Percentiles rank a stretch among this genome's conserved stretches.
Evolutionary conservation across 1,140 invertebrate species (phyloP).

Genomic region (Zaprionus vittiger): DNA sequence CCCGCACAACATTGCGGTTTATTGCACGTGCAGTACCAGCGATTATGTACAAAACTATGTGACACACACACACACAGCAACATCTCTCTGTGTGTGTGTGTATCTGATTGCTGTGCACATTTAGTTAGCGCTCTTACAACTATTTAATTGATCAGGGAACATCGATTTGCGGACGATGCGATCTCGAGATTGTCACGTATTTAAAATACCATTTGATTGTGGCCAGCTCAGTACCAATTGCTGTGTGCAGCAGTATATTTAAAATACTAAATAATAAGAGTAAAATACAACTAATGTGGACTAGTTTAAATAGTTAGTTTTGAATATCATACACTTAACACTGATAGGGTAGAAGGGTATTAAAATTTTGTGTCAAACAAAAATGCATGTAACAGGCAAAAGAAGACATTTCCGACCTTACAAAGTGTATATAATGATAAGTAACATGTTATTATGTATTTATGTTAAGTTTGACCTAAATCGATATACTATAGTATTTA

Average conservation of each 20-base stretch:
- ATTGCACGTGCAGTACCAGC: slow-evolving; percentile 60
- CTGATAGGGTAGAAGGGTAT: too few relatives aligned
- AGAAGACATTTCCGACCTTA: too few relatives aligned
- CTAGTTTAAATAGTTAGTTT: too few relatives aligned
- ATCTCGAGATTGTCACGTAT: slow-evolving; percentile 7
- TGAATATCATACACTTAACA: too few relatives aligned
- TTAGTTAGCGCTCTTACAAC: slow-evolving; percentile 24
- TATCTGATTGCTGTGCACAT: slow-evolving; percentile 34
- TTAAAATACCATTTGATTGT: slow-evolving; percentile 7
- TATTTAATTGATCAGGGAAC: slow-evolving; percentile 9
- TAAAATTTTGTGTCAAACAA: too few relatives aligned
- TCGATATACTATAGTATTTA: too few relatives aligned
- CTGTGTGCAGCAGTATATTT: neutral
- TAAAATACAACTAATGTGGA: neutral
- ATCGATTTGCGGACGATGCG: neutral
- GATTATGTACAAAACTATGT: slow-evolving; percentile 1
- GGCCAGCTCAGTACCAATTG: neutral
- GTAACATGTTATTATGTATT: too few relatives aligned
- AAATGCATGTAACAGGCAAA: too few relatives aligned
- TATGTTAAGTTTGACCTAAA: too few relatives aligned
- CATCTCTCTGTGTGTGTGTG: neutral
- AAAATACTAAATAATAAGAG: neutral
- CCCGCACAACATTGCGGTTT: slow-evolving; percentile 68
- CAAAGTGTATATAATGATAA: too few relatives aligned
- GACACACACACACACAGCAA: neutral